These are phyloP conservation scores for Volucella zonaria DNA, from an alignment of 2,888 invertebrate species.

Conservation along the genomic window DNA sequence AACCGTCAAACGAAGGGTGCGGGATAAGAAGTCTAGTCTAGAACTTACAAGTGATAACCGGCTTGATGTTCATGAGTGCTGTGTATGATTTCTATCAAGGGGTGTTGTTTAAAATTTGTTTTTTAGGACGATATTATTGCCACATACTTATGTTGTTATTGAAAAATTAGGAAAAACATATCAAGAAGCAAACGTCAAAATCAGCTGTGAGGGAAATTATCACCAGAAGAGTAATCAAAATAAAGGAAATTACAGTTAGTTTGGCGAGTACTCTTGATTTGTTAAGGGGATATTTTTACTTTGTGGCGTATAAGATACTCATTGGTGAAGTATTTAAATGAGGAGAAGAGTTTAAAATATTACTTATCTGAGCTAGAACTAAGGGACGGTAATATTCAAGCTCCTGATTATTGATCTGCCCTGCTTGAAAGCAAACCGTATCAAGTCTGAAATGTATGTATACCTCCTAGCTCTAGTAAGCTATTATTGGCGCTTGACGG, in stretches of 20 bases:
- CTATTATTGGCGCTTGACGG: no score
- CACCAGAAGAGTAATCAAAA: constrained; percentile 33
- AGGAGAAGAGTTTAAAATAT: no score
- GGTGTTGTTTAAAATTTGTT: not conserved
- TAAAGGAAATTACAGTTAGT: not conserved
- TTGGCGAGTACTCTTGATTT: no score
- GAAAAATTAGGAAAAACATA: not conserved
- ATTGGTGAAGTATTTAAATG: no score
- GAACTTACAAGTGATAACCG: constrained; percentile 80
- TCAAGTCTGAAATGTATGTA: no score
- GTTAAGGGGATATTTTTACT: no score
- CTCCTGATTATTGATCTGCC: no score
- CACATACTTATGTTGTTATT: constrained; percentile 18
- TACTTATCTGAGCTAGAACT: no score
- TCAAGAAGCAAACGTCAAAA: constrained; percentile 31
- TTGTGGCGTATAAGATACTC: no score
- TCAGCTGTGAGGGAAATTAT: constrained; percentile 40
- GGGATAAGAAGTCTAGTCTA: not conserved
- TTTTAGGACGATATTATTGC: not conserved
- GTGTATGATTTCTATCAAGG: not conserved
- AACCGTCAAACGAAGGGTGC: not conserved
- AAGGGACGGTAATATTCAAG: no score
- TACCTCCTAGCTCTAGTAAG: no score
- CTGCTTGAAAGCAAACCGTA: no score
- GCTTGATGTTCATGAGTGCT: constrained; percentile 79